Percentiles rank a stretch among this genome's conserved stretches.
Conservation (phyloP, 2,797 vertebrate species). For the Naso thynnoides region DNA sequence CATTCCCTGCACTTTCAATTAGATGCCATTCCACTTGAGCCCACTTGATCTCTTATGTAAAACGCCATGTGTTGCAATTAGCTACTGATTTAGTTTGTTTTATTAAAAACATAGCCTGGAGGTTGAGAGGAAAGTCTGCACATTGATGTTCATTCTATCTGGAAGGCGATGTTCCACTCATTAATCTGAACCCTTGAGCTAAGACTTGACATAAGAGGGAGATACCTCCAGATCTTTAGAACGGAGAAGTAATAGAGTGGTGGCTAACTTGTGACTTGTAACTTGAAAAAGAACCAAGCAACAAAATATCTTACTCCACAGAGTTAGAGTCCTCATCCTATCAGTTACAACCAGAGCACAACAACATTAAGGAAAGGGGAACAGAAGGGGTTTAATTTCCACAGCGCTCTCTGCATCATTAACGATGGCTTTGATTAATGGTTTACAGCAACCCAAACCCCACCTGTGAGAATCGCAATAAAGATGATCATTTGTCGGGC, state of each 20-base stretch:
- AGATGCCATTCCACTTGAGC: slow-evolving; percentile 60
- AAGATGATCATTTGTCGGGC: slow-evolving; percentile 72
- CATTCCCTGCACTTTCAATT: slow-evolving; percentile 65
- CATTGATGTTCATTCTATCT: slow-evolving; percentile 32
- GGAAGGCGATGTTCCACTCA: slow-evolving; percentile 50
- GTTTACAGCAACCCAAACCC: slow-evolving; percentile 74
- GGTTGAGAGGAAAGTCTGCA: slow-evolving; percentile 43
- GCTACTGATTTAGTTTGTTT: slow-evolving; percentile 66
- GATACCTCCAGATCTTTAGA: neutral
- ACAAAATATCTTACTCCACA: slow-evolving; percentile 27
- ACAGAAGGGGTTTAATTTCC: slow-evolving; percentile 79
- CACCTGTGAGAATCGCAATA: slow-evolving; percentile 81
- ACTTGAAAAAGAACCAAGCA: slow-evolving; percentile 9
- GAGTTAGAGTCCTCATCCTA: slow-evolving; percentile 25
- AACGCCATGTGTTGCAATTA: slow-evolving; percentile 66
- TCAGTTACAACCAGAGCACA: slow-evolving; percentile 59
- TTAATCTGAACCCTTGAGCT: slow-evolving; percentile 36
- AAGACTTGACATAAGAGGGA: slow-evolving; percentile 21
- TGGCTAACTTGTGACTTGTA: neutral
- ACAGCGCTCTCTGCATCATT: slow-evolving; percentile 77
- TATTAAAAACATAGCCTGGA: slow-evolving; percentile 67
- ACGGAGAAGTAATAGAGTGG: neutral
- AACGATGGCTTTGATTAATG: slow-evolving; percentile 85
- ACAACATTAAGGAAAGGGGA: slow-evolving; percentile 67
- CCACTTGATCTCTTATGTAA: slow-evolving; percentile 65